phyloP scores from a whole-genome alignment of 2,113 vertebrate genomes.

The Ptyas mucosa region DNA sequence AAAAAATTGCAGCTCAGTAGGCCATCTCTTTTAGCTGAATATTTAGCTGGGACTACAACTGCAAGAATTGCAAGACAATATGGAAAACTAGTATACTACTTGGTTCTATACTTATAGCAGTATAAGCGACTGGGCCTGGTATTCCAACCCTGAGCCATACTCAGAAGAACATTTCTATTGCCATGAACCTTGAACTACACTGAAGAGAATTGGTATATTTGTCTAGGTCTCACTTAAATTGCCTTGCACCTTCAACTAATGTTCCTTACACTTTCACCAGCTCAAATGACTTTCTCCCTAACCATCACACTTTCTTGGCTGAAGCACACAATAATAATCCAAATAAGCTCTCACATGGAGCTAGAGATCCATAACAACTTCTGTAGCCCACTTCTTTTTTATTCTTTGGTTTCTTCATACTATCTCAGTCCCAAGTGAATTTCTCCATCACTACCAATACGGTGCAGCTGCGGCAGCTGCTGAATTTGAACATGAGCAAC shows the following conservation, averaged over 20 bases:
- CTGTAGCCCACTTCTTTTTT: neutral
- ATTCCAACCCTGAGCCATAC: neutral
- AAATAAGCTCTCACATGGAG: neutral
- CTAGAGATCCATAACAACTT: neutral
- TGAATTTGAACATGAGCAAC: neutral
- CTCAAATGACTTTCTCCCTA: neutral
- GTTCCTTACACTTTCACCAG: neutral
- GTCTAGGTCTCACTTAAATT: too few species aligned
- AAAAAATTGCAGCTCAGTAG: neutral
- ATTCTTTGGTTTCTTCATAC: too few species aligned
- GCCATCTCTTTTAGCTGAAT: neutral
- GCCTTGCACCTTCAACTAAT: neutral
- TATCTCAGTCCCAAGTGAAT: neutral
- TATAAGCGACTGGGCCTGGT: neutral
- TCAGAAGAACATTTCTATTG: neutral
- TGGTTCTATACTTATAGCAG: neutral
- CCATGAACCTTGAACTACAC: neutral
- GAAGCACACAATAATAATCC: neutral
- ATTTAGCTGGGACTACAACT: neutral
- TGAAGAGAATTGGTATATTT: neutral
- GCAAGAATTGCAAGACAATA: neutral
- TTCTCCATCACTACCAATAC: neutral
- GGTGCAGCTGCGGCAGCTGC: neutral
- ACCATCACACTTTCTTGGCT: neutral
- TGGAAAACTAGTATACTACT: neutral